Base-by-base conservation (phyloP, 2,797 vertebrate species). In the Gymnoscopelus microlampas region DNA sequence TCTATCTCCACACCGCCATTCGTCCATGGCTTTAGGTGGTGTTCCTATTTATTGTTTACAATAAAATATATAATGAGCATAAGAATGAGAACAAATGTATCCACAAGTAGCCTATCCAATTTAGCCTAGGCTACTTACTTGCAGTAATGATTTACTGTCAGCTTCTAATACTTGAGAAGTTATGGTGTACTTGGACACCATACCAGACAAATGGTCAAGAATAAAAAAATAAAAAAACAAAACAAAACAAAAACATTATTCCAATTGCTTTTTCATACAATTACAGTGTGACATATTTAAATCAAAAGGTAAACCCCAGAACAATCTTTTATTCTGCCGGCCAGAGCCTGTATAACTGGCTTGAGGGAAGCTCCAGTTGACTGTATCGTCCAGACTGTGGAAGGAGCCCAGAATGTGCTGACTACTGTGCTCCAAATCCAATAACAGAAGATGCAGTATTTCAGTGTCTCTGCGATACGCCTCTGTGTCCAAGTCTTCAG, bases 361-460 rank as follows among this genome's bases (percentile, higher is more conserved):
- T 82, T 55, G 63, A 19, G 54, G 60, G 72, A 85, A 75, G 75
- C 73, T 84, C 64, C 74, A 71, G 70, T 89, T 72, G 72, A 87
- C 83, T 82, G 82, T 82, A 90, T 83, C 86, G 53, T 82, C 73
- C 87, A 78, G 83, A 78, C 88, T 89, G 80, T 73, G 82, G 82
- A 89, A 83, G 71, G 83, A 71, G 64, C 11, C 23, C 66, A 57
- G 78, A 77, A 76, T 74, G 73, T 73, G 79, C 78, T 83, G 76
- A 88, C 84, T 89, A 86, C 72, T 70, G 71, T 79, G 66, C 74
- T 80, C 77, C 79, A 88, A 94, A 93, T 94, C 90, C 92, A 93
- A 91, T 88, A 91, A 90, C 79, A 85, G 79, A 85, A 89, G 90
- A 90, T 87, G 88, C 89, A 87, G 89, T 86, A 87, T 91, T 92